Evolutionary conservation across 2,797 vertebrate species (phyloP).

Genomic region (Carapus acus): DNA sequence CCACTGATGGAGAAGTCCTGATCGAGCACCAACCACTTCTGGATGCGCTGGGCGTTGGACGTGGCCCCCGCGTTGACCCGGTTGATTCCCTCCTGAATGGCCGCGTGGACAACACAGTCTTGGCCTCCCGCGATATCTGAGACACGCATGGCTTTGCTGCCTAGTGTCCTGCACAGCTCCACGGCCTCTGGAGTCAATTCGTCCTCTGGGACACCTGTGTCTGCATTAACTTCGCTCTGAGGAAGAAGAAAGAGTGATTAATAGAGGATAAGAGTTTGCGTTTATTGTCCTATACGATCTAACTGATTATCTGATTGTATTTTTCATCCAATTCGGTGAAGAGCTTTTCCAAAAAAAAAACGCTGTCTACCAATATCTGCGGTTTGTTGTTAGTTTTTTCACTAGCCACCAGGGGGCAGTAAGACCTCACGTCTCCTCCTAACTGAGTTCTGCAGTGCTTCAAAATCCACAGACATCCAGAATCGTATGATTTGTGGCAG

Average conservation of each 20-base stretch:
- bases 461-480: not conserved
- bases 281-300: too few species aligned
- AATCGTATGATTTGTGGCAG: not conserved
- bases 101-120: constrained; percentile 68
- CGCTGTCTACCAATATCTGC: too few species aligned
- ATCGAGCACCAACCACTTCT: constrained; percentile 85
- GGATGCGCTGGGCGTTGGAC: constrained; percentile 85
- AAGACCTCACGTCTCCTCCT: too few species aligned
- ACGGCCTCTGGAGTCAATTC: constrained; percentile 73
- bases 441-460: not conserved
- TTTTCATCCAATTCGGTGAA: not conserved
- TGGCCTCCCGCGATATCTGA: constrained; percentile 72
- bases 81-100: constrained; percentile 83
- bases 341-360: too few species aligned
- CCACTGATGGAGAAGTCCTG: constrained; percentile 81
- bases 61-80: constrained; percentile 72
- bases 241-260: not conserved
- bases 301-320: too few species aligned
- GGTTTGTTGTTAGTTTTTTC: constrained; percentile 12
- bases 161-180: constrained; percentile 74
- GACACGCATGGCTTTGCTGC: constrained; percentile 75
- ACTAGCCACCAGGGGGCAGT: constrained; percentile 58
- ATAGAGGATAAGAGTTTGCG: too few species aligned
- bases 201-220: constrained; percentile 75
- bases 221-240: constrained; percentile 74